These are phyloP conservation scores for Entomobrya multifasciata DNA, from an alignment of 2,888 invertebrate species.

Conservation along the genomic window DNA sequence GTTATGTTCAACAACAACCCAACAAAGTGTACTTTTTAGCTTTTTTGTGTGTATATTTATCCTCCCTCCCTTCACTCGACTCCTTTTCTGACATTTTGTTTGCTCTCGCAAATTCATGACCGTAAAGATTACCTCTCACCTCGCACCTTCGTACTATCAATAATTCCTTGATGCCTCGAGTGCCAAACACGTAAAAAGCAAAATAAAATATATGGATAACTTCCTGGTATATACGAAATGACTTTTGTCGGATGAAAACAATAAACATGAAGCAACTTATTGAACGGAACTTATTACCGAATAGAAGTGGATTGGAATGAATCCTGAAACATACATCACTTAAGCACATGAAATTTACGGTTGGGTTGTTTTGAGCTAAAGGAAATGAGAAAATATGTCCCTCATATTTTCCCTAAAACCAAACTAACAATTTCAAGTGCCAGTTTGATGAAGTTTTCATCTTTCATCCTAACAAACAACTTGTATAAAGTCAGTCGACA, in stretches of 20 bases:
- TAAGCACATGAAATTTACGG: neutral
- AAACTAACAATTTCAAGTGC: constrained; percentile 45
- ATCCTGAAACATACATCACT: neutral
- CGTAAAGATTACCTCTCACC: constrained; percentile 5
- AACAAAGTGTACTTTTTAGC: neutral
- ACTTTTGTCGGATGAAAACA: constrained; percentile 7
- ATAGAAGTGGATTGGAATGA: neutral
- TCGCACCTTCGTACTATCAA: constrained; percentile 5
- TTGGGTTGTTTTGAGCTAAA: neutral
- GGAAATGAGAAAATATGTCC: constrained; percentile 53
- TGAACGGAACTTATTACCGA: too few species aligned
- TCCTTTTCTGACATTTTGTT: neutral
- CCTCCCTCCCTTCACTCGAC: neutral
- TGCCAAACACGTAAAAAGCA: constrained; percentile 11
- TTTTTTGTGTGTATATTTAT: too few species aligned
- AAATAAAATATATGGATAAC: constrained; percentile 7
- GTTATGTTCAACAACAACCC: too few species aligned
- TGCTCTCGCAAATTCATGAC: constrained; percentile 24
- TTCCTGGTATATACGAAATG: neutral
- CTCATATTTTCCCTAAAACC: constrained; percentile 14
- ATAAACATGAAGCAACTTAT: neutral
- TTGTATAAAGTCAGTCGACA: too few species aligned
- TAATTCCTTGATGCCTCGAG: constrained; percentile 7
- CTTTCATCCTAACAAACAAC: constrained; percentile 3
- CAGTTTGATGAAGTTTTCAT: constrained; percentile 33